Conservation (phyloP, 2,888 invertebrate genomes). For the Calliopum simillimum region DNA sequence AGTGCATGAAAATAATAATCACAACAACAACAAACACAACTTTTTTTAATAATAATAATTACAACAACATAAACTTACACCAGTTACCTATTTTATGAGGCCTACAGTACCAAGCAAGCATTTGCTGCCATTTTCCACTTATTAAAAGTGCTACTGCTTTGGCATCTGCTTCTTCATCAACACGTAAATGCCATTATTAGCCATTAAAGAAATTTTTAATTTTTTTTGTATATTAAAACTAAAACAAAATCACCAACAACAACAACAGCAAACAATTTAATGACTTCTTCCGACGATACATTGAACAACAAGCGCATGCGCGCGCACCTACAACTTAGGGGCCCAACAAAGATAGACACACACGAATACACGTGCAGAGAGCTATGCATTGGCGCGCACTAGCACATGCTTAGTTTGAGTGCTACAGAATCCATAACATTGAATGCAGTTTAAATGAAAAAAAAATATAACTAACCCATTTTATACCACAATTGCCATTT, state of each 20-base stretch:
- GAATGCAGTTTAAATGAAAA: too few species aligned
- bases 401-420: too few species aligned
- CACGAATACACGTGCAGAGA: too few species aligned
- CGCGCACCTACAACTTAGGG: background rate
- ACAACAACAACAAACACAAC: conserved; percentile 42
- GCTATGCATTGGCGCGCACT: too few species aligned
- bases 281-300: conserved; percentile 19
- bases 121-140: background rate
- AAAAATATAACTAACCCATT: background rate
- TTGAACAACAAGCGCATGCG: conserved; percentile 26
- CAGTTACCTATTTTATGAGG: conserved; percentile 38
- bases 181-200: conserved; percentile 53
- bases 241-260: conserved; percentile 1
- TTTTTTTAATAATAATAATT: too few species aligned
- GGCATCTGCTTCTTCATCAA: background rate
- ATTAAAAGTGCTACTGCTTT: background rate
- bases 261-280: conserved; percentile 4
- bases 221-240: conserved; percentile 45
- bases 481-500: background rate
- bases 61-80: conserved; percentile 28
- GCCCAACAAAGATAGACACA: too few species aligned
- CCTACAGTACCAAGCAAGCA: conserved; percentile 14
- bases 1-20: conserved; percentile 65
- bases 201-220: conserved; percentile 49
- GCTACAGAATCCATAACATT: too few species aligned